Conservation (phyloP, 53 echinoderm and acorn worm genomes). For the Astropecten irregularis region DNA sequence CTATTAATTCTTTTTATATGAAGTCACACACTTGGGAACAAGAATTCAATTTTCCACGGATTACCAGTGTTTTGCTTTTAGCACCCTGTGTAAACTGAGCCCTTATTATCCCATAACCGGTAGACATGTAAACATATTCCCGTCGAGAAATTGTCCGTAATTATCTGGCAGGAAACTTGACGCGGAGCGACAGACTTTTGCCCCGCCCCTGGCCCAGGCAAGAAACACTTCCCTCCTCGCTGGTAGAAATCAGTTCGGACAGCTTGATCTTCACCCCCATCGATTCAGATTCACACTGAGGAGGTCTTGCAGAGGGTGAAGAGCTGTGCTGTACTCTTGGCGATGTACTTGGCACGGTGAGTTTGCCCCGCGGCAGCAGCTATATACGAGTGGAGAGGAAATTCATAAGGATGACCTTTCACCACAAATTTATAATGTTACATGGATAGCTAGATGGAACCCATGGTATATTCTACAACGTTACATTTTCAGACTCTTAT, state of each 20-base stretch:
- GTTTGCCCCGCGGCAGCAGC: background rate
- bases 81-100: too few species aligned
- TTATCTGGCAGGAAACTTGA: background rate
- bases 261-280: constrained; percentile 27
- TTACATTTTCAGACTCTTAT: background rate
- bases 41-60: too few species aligned
- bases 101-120: background rate
- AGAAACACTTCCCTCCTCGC: background rate
- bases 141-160: background rate
- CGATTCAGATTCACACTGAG: background rate
- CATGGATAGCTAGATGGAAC: background rate
- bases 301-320: too few species aligned
- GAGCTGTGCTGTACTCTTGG: background rate
- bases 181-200: background rate
- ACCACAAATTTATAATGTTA: constrained; percentile 23
- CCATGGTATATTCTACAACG: background rate
- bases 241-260: constrained; percentile 7
- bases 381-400: background rate
- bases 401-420: constrained; percentile 21
- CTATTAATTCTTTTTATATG: too few species aligned
- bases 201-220: background rate
- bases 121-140: background rate
- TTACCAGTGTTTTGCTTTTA: too few species aligned
- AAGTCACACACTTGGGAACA: too few species aligned
- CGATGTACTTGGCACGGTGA: background rate